Evolutionary conservation across 2,888 invertebrate species (phyloP).

Genomic region (Lasioglossum figueresi): DNA sequence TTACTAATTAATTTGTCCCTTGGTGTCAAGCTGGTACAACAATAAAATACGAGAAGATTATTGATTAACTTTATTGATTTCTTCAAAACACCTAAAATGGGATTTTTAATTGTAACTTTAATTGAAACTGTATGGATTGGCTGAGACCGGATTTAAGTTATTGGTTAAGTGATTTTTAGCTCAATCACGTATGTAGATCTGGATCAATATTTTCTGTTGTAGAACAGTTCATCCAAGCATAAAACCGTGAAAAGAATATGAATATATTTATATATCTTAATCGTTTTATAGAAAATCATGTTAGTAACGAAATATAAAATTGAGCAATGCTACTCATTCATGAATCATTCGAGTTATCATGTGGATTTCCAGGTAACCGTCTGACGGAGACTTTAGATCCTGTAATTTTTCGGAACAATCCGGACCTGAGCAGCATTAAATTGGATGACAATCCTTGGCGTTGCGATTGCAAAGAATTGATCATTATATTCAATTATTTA

Average conservation of each 20-base stretch:
- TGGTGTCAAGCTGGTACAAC: neutral
- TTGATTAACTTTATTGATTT: neutral
- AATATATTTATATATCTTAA: neutral
- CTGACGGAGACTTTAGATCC: constrained; percentile 87
- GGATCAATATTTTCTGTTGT: too few species aligned
- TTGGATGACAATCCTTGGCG: constrained; percentile 91
- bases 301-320: neutral
- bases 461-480: constrained; percentile 89
- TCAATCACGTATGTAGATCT: too few species aligned
- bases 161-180: neutral
- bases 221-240: too few species aligned
- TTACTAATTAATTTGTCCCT: too few species aligned
- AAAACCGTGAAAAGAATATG: too few species aligned
- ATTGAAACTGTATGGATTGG: neutral
- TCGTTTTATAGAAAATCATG: neutral
- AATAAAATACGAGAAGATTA: neutral
- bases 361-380: constrained; percentile 86
- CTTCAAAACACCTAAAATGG: neutral
- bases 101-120: neutral
- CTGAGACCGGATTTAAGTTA: neutral
- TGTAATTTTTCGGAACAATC: constrained; percentile 87
- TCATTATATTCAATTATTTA: constrained; percentile 87
- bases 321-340: neutral
- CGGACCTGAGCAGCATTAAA: constrained; percentile 86
- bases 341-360: neutral